Conservation (phyloP, 2,888 invertebrate genomes). For the Steinernema hermaphroditum region DNA sequence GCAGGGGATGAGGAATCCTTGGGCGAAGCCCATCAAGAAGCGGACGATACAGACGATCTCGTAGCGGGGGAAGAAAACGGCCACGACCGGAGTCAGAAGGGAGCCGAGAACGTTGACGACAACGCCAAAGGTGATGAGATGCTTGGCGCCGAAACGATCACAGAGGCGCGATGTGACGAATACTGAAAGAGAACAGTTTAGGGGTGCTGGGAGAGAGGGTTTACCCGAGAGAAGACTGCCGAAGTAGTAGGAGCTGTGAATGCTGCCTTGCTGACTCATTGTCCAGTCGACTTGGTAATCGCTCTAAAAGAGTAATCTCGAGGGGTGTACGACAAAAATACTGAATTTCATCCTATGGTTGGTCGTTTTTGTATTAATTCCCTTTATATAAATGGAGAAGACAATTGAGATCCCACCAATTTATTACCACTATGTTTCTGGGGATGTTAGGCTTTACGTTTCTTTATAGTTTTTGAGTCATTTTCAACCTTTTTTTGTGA, state of each 20-base stretch:
- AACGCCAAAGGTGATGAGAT: slow-evolving; percentile 48
- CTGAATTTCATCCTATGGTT: too few species aligned
- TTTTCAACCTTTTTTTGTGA: too few species aligned
- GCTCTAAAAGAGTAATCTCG: slow-evolving; percentile 36
- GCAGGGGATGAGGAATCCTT: slow-evolving; percentile 59
- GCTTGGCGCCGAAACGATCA: slow-evolving; percentile 55
- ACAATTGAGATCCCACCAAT: too few species aligned
- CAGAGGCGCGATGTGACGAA: slow-evolving; percentile 50
- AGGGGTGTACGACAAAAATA: background rate
- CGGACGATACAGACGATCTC: slow-evolving; percentile 45
- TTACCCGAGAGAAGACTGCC: slow-evolving; percentile 55
- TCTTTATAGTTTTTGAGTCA: too few species aligned
- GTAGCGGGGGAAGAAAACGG: slow-evolving; percentile 43
- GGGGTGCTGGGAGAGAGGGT: too few species aligned
- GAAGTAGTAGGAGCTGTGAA: slow-evolving; percentile 60
- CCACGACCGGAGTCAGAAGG: slow-evolving; percentile 48
- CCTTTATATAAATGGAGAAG: too few species aligned
- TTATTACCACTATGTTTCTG: too few species aligned
- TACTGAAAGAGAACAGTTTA: too few species aligned
- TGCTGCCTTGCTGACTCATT: slow-evolving; percentile 49
- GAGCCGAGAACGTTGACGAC: slow-evolving; percentile 49
- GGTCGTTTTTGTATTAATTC: too few species aligned
- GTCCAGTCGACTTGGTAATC: slow-evolving; percentile 53
- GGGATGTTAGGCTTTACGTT: too few species aligned
- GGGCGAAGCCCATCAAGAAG: slow-evolving; percentile 58